Conservation (phyloP, 2,888 invertebrate genomes). For the Drosophila heteroneura region DNA sequence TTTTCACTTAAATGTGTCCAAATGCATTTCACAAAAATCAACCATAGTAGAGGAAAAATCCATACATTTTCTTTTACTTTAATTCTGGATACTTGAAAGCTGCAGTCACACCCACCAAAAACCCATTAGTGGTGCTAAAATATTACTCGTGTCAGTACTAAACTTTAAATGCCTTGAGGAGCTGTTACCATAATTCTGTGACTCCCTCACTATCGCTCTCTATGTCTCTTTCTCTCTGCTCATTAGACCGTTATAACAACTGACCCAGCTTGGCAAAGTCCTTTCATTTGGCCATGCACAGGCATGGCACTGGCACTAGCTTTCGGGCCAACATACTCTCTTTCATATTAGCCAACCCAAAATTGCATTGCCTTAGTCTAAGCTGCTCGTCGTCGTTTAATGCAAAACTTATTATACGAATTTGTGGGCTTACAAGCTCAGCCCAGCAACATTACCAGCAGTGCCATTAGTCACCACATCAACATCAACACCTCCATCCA, state of each 20-base stretch:
- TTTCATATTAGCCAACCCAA: conserved; percentile 34
- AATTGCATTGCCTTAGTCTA: conserved; percentile 58
- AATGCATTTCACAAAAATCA: not conserved
- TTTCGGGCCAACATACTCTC: conserved; percentile 12
- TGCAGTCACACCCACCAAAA: not conserved
- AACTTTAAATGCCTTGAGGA: conserved; percentile 4
- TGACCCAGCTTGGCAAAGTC: conserved; percentile 3
- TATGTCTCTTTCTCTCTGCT: conserved; percentile 16
- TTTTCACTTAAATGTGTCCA: not conserved
- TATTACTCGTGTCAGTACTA: conserved; percentile 21
- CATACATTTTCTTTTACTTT: not conserved
- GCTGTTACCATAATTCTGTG: conserved; percentile 1
- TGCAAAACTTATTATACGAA: conserved; percentile 69
- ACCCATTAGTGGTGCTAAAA: conserved; percentile 15
- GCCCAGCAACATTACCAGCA: conserved; percentile 23
- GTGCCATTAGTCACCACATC: not conserved
- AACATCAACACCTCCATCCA: not conserved
- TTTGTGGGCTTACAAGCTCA: conserved; percentile 57
- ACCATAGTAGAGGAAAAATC: not conserved
- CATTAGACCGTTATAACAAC: conserved; percentile 51
- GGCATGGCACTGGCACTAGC: not conserved
- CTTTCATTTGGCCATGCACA: not conserved
- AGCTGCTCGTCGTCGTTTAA: conserved; percentile 44
- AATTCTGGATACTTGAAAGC: not conserved
- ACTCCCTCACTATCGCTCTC: not conserved